Base-by-base conservation (phyloP, 1,140 invertebrate species). In the Ladona fulva region DNA sequence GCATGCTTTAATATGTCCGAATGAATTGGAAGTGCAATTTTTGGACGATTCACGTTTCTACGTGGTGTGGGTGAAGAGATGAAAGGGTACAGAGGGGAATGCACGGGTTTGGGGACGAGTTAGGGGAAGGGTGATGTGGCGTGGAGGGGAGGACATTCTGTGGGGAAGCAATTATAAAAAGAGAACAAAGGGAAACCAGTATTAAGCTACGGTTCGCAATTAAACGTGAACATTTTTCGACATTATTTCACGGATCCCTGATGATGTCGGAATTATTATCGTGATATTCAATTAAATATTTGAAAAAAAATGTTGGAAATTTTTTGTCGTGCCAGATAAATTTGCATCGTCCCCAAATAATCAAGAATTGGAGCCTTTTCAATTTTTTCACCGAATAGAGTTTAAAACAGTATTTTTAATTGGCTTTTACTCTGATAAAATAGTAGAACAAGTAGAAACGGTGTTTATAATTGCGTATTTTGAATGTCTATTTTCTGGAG, bases 1-100 rank as follows among this genome's bases (percentile, higher is more conserved):
- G 52, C 52, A 66, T 22, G 52, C 52, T 66, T 66, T 66, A 66
- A 66, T 66, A 22, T 66, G 52, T 66, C 52, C 52, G 52, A 66
- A 66, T 66, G 52, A 66, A 66, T 66, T 66, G 52, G 52, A 66
- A 66, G 52, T 66, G 52, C 52, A 66, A 22, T 66, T 66, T 66
- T 66, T 66, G 52, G 16, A 16, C 16, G n/a, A 22, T 66, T 66
- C 52, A 66, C 52, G 52, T 66, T 66, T 66, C 3, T 12, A 5
- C 52, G 3, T 66, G 5, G 52, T 6, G 5, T 16, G 52, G 44
- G 44, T 19, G 44, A 52, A 19, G 44, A 52, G 44, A 19, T 11
- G 44, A 10, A 52, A 52, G 19, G 44, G n/a, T n/a, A 52, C 10
- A 66, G 14, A 66, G 52, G 52, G 52, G 52, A 66, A 19, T 66